Conservation (phyloP, 1,140 invertebrate species). For the Rhopalosiphum padi region DNA sequence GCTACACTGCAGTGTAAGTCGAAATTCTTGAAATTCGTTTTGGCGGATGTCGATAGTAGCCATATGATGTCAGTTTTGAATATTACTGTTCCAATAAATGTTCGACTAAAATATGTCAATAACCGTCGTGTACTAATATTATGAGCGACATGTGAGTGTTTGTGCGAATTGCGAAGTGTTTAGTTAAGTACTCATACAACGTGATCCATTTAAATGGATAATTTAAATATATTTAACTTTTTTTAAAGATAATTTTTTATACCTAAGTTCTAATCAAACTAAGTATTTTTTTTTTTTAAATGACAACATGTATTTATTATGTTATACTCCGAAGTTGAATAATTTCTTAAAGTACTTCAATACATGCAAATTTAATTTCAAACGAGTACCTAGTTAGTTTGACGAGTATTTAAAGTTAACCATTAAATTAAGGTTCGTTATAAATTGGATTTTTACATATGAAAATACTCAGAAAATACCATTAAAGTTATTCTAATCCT, state of each 20-base stretch:
- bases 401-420: not conserved
- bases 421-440: not conserved
- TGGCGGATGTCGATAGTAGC: not conserved
- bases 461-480: not conserved
- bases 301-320: not conserved
- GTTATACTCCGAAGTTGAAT: not conserved
- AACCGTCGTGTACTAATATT: not conserved
- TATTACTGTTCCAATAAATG: not conserved
- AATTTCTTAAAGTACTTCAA: not conserved
- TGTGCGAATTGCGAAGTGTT: not conserved
- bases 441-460: not conserved
- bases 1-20: too few relatives aligned
- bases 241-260: too few relatives aligned
- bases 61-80: not conserved
- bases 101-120: not conserved
- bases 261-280: too few relatives aligned
- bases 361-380: not conserved
- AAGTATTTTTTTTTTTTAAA: too few relatives aligned
- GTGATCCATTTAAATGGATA: not conserved
- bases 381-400: not conserved
- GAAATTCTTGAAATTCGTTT: not conserved
- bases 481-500: too few relatives aligned
- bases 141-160: not conserved
- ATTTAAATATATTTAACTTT: not conserved
- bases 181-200: not conserved